Evolutionary conservation across 2,888 invertebrate species (phyloP).

Genomic region (Ophion slaviceki): DNA sequence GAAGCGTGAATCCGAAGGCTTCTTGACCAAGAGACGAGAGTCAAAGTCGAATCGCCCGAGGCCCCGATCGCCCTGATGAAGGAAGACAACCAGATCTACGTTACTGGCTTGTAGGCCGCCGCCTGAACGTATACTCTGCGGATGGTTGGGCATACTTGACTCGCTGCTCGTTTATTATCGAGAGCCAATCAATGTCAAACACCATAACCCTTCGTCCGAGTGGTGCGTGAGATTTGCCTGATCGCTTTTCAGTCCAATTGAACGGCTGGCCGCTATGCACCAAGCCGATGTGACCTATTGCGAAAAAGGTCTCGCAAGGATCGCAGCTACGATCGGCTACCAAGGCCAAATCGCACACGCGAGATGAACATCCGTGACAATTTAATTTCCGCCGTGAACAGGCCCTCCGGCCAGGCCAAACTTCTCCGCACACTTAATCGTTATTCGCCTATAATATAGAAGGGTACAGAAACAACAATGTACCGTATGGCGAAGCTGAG

Average conservation of each 20-base stretch:
- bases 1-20: constrained; percentile 45
- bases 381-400: constrained; percentile 62
- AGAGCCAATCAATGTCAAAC: constrained; percentile 73
- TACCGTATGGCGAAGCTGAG: constrained; percentile 52
- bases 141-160: constrained; percentile 58
- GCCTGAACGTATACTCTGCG: constrained; percentile 8
- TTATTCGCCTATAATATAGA: constrained; percentile 81
- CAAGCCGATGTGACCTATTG: too few species aligned
- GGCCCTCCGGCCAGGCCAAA: constrained; percentile 76
- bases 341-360: neutral
- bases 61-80: constrained; percentile 34
- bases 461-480: constrained; percentile 76
- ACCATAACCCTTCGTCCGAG: constrained; percentile 59
- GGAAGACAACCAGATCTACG: constrained; percentile 57
- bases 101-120: constrained; percentile 30
- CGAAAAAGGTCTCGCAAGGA: neutral
- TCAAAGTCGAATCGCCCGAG: constrained; percentile 61
- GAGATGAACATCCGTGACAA: constrained; percentile 58
- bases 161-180: constrained; percentile 74
- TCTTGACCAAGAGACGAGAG: constrained; percentile 58
- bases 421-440: constrained; percentile 79
- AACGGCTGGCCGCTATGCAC: neutral
- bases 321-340: neutral
- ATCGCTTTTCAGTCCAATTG: neutral
- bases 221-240: constrained; percentile 41